These are phyloP conservation scores for Sinella curviseta DNA, from an alignment of 1,140 invertebrate species.

Conservation along the genomic window DNA sequence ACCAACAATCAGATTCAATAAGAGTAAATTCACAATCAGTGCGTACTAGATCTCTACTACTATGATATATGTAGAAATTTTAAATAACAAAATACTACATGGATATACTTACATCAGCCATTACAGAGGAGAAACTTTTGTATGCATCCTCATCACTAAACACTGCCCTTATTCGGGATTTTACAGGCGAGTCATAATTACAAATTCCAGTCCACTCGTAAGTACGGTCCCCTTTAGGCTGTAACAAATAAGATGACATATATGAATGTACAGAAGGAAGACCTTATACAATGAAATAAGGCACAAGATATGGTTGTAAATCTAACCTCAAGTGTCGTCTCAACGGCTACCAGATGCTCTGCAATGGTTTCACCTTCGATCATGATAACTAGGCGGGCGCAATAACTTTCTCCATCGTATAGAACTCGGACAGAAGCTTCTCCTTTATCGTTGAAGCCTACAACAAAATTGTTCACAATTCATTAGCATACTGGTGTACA, in stretches of 20 bases:
- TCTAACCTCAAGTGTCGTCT: constrained; percentile 27
- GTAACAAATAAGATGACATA: constrained; percentile 19
- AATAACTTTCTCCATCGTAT: constrained; percentile 39
- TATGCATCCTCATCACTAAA: constrained; percentile 34
- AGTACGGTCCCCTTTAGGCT: constrained; percentile 32
- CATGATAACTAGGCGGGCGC: constrained; percentile 29
- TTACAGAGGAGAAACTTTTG: constrained; percentile 28
- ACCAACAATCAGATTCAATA: too few species aligned
- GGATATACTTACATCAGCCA: constrained; percentile 36
- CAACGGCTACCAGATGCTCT: constrained; percentile 38
- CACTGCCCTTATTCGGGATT: constrained; percentile 20
- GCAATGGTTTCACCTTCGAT: constrained; percentile 21
- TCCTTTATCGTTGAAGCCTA: constrained; percentile 34
- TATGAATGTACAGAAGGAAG: background rate
- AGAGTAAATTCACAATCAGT: background rate
- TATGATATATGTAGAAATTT: background rate
- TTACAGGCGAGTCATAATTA: background rate
- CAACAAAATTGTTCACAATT: background rate
- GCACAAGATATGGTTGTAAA: background rate
- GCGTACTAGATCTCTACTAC: background rate
- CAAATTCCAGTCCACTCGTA: constrained; percentile 36
- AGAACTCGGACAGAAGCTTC: constrained; percentile 27
- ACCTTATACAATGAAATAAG: background rate
- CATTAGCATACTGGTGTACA: background rate
- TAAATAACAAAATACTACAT: background rate